Conservation (phyloP, 2,113 vertebrate species). For the Tragelaphus buxtoni region DNA sequence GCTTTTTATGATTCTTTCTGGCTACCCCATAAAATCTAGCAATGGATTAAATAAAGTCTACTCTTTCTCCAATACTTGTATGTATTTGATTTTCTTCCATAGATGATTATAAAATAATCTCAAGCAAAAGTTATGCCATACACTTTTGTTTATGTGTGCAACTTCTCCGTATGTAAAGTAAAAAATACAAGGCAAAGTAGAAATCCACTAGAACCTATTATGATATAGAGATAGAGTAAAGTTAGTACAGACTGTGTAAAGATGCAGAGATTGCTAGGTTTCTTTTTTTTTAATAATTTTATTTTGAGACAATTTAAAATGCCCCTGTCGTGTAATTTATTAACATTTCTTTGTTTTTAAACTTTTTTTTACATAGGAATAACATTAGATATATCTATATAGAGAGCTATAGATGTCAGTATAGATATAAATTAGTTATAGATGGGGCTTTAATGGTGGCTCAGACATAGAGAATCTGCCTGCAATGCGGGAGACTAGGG, state of each 20-base stretch:
- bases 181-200: not conserved
- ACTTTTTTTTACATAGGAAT: not conserved
- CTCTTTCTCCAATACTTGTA: not conserved
- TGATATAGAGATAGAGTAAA: not conserved
- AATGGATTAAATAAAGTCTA: not conserved
- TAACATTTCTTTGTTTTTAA: not conserved
- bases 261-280: not conserved
- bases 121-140: not conserved
- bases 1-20: not conserved
- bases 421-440: not conserved
- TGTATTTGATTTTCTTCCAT: not conserved
- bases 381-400: not conserved
- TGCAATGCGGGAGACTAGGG: not conserved
- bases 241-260: not conserved
- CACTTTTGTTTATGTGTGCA: not conserved
- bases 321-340: not conserved
- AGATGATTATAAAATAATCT: not conserved
- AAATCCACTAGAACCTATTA: not conserved
- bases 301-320: not conserved
- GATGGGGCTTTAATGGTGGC: not conserved
- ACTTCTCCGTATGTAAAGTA: not conserved
- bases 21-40: not conserved
- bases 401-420: not conserved
- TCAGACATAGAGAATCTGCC: not conserved
- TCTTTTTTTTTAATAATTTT: not conserved